Evolutionary conservation across 2,888 invertebrate genomes (phyloP).

Genomic region (Noctua fimbriata): DNA sequence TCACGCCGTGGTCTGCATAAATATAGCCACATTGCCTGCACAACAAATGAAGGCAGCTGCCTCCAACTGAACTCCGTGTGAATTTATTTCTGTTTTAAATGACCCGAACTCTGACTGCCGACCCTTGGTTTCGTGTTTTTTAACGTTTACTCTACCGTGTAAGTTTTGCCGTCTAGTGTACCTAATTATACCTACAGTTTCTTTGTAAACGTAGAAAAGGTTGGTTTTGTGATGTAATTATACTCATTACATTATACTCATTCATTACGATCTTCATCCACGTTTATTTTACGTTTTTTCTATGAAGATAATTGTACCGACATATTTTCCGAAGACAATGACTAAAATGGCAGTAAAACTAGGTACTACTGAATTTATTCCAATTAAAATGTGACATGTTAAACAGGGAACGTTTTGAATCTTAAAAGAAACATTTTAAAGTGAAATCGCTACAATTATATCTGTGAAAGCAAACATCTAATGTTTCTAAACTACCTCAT

Average conservation of each 20-base stretch:
- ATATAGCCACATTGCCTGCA: conserved; percentile 53
- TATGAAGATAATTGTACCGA: neutral
- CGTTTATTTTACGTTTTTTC: neutral
- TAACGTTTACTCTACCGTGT: conserved; percentile 56
- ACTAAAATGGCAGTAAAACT: conserved; percentile 15
- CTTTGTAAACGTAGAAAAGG: conserved; percentile 10
- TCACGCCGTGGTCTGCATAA: conserved; percentile 29
- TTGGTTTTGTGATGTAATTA: neutral
- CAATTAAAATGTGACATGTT: conserved; percentile 6
- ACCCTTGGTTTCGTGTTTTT: conserved; percentile 60
- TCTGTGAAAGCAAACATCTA: conserved; percentile 29
- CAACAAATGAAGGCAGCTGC: conserved; percentile 60
- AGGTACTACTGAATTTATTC: conserved; percentile 12
- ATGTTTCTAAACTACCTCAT: conserved; percentile 7
- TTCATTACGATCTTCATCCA: neutral
- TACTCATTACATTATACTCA: too few species aligned
- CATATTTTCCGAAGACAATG: neutral
- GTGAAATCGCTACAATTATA: conserved; percentile 15
- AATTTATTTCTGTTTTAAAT: conserved; percentile 69
- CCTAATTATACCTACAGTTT: conserved; percentile 47
- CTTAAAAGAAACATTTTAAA: neutral
- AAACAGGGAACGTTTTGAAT: conserved; percentile 19
- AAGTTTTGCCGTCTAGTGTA: conserved; percentile 49
- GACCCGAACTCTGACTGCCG: conserved; percentile 62
- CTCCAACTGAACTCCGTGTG: conserved; percentile 58